Evolutionary conservation across 2,113 vertebrate genomes (phyloP).

Genomic region (Tragelaphus strepsiceros): DNA sequence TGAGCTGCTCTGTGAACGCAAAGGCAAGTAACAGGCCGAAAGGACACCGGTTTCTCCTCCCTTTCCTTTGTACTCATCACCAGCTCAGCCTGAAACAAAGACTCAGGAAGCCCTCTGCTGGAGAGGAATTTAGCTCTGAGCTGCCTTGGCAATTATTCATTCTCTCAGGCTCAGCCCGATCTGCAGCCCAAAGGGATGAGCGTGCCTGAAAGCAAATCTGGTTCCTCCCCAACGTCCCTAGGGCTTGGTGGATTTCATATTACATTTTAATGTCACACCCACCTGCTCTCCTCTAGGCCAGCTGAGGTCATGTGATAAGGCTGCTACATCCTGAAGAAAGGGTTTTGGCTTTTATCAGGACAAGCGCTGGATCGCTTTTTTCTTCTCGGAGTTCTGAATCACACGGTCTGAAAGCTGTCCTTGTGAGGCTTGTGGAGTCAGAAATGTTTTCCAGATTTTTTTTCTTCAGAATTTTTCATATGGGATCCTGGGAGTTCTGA

Average conservation of each 20-base stretch:
- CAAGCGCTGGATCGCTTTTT: background rate
- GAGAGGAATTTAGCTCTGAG: background rate
- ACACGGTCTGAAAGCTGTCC: background rate
- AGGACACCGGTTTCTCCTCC: background rate
- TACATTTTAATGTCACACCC: background rate
- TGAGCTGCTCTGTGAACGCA: background rate
- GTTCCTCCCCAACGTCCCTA: background rate
- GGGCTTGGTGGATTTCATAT: background rate
- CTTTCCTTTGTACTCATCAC: background rate
- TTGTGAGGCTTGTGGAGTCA: background rate
- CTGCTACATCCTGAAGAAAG: background rate
- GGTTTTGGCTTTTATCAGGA: background rate
- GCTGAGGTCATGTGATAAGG: background rate
- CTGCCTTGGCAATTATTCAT: background rate
- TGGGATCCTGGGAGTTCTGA: background rate
- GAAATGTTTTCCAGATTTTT: background rate
- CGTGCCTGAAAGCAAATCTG: background rate
- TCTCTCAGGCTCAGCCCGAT: background rate
- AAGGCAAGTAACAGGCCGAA: background rate
- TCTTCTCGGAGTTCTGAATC: background rate
- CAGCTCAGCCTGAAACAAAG: background rate
- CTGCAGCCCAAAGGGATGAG: background rate
- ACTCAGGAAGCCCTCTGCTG: background rate
- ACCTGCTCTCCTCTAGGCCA: background rate
- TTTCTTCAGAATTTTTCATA: background rate